Evolutionary conservation across 2,888 invertebrate genomes (phyloP).

Genomic region (Linnaemya vulpina): DNA sequence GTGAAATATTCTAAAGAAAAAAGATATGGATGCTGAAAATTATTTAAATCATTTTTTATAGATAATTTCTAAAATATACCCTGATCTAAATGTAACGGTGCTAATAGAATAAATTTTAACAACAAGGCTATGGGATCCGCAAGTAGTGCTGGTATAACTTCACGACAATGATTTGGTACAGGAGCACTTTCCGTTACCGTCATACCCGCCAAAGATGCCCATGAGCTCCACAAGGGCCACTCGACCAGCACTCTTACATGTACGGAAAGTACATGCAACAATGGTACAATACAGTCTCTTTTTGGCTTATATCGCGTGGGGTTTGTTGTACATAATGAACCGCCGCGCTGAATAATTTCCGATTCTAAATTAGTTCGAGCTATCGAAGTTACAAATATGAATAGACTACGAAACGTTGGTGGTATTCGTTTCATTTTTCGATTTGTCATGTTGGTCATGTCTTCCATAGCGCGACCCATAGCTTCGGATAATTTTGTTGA

Average conservation of each 20-base stretch:
- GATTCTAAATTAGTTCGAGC: slow-evolving; percentile 96
- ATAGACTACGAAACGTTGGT: slow-evolving; percentile 89
- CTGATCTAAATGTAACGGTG: slow-evolving; percentile 93
- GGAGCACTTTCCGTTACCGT: slow-evolving; percentile 80
- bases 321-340: slow-evolving; percentile 86
- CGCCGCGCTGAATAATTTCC: slow-evolving; percentile 95
- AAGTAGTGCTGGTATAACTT: slow-evolving; percentile 91
- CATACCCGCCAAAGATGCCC: slow-evolving; percentile 83
- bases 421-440: slow-evolving; percentile 89
- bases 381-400: slow-evolving; percentile 94
- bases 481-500: slow-evolving; percentile 91
- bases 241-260: slow-evolving; percentile 89
- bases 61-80: slow-evolving; percentile 85
- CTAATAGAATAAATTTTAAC: slow-evolving; percentile 92
- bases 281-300: slow-evolving; percentile 92
- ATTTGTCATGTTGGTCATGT: slow-evolving; percentile 94
- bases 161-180: slow-evolving; percentile 81
- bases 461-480: slow-evolving; percentile 96
- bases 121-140: slow-evolving; percentile 93
- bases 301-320: slow-evolving; percentile 88
- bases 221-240: slow-evolving; percentile 85
- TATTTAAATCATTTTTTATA: background rate
- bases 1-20: slow-evolving; percentile 91
- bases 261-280: slow-evolving; percentile 93
- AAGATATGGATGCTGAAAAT: background rate